Evolutionary conservation across 2,888 invertebrate genomes (phyloP), one percentile per base, ranked within the genome.

Genomic region (Drosophila paranaensis): DNA sequence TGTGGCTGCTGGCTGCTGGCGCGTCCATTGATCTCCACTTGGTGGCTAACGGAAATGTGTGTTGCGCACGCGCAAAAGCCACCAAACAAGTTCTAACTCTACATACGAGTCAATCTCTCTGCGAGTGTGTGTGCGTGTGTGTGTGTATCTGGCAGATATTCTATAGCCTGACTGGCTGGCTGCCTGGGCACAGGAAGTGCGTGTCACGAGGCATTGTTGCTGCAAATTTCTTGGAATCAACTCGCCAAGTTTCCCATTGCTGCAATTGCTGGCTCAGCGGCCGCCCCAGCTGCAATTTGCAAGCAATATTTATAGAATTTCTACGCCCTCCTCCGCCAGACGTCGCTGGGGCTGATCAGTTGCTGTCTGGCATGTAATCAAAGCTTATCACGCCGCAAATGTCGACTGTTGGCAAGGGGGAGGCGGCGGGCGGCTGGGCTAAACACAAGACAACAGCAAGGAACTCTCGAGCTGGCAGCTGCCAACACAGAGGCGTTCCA

Each of bases 41-140:
- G 61, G 14, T 54, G 43, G 54, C 51, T 79, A 79, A 79, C 78
- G 78, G 78, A 79, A 81, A 79, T 77, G 66, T 81, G 67, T 62
- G 74, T 67, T 77, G 81, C 68, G 81, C 81, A 78, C 78, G 81
- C 81, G 81, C 73, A 78, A 79, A 81, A 79, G 70, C 78, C 56
- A 61, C 78, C 74, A 81, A 77, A 81, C 81, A 58, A 77, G 78
- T 80, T 63, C 46, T 42, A 46, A 55, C 27, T 53, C 25, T 46
- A 35, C 10, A 27, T 14, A 48, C 25, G 37, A 20, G 40, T 63
- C 30, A 6, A 33, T 48, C 48, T 50, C 13, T 8, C 30, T 33
- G 6, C 6, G 6, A 6, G 30, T 33, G 30, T 51, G 11, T 53
- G 10, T 37, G 20, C 35, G 25, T 25, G 14, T 45, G 13, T 25